phyloP scores from a whole-genome alignment of 2,113 vertebrate species.

The Xenopus borealis region DNA sequence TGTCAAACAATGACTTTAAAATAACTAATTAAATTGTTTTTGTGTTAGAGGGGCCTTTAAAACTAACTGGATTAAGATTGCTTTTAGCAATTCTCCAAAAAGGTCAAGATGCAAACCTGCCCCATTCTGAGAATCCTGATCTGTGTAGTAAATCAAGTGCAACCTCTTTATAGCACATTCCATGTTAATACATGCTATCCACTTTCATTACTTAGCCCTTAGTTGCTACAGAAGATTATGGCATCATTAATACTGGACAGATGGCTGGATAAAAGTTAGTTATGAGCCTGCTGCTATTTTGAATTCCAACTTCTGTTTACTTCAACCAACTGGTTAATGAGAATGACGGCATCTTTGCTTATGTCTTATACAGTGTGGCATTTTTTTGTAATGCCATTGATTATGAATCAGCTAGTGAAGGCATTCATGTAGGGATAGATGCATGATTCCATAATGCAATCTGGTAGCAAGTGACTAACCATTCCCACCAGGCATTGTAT shows the following conservation, averaged over 20 bases:
- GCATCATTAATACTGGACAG: background rate
- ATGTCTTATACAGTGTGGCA: too few relatives aligned
- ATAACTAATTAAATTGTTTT: slow-evolving; percentile 29
- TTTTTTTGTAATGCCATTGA: too few relatives aligned
- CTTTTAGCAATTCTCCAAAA: background rate
- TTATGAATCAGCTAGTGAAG: too few relatives aligned
- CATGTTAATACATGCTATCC: background rate
- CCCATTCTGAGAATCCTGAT: background rate
- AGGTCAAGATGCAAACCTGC: background rate
- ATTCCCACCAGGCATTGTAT: too few relatives aligned
- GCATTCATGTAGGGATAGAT: too few relatives aligned
- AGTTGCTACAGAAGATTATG: background rate
- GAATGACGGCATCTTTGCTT: background rate
- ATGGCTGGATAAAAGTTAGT: background rate
- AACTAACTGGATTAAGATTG: slow-evolving; percentile 5
- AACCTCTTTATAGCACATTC: background rate
- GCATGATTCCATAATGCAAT: too few relatives aligned
- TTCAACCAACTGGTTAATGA: background rate
- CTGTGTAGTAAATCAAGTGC: background rate
- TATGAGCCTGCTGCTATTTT: background rate
- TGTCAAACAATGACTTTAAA: slow-evolving; percentile 68
- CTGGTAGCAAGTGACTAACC: too few relatives aligned
- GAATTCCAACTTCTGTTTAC: background rate
- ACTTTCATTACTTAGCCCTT: background rate
- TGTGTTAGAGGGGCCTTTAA: slow-evolving; percentile 14